Base-by-base conservation (phyloP, 1,140 invertebrate genomes). In the Armadillidium nasatum region DNA sequence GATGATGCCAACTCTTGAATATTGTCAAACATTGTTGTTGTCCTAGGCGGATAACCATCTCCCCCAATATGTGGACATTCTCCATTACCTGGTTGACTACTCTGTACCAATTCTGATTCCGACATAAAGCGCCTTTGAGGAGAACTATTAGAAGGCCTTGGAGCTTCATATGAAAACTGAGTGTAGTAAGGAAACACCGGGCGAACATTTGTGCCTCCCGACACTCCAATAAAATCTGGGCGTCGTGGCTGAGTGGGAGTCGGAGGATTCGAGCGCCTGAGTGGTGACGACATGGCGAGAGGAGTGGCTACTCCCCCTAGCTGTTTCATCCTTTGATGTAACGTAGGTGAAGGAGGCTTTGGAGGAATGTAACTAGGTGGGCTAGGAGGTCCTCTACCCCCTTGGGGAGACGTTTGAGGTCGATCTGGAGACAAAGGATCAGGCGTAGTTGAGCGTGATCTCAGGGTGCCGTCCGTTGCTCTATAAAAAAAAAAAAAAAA, bases 291-390 rank as follows among this genome's bases (percentile, higher is more conserved):
- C 87, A 94, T 89, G 21, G 93, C 91, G 44, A 95, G 87, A 21
- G 93, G 93, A 78, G 93, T 95, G 13, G 93, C 92, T 79, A 94
- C 93, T 33, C 83, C 83, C 67, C 93, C 93, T 50, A 94, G 88
- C 75, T 92, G 91, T 86, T 94, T 94, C 81, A 94, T 94, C 82
- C 93, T 88, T 84, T 94, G 93, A 84, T 94, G 93, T 89, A 94
- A 92, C 44, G 92, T 94, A 45, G 93, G 93, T 82, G 76, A 71
- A 21, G 50, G 50, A 19, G 50, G 50, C 50, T 60, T 60, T 13
- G 50, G 50, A 15, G 50, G 50, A 60, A 60, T 60, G 50, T 60
- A 60, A 19, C 19, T 60, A 13, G 50, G 50, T 13, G 50, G 50
- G 68, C 67, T 75, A 11, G 76, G 79, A 19, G 74, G 78, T 44